A percentile compares a stretch with the other conserved stretches of the same genome.
These are phyloP conservation scores for Pteromalus puparum DNA, from an alignment of 1,140 invertebrate genomes.

Conservation along the genomic window DNA sequence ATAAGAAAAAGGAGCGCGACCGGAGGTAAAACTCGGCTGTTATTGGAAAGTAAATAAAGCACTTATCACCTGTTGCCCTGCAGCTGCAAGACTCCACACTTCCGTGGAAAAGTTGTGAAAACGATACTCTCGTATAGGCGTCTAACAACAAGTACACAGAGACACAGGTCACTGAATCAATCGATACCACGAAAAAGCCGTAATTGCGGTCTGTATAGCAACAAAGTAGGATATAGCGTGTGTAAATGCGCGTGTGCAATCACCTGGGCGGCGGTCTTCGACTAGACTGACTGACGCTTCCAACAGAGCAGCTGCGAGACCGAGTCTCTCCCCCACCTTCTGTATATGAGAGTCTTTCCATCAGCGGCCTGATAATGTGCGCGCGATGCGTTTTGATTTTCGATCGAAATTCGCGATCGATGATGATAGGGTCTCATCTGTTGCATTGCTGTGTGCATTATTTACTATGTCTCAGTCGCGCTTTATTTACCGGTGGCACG, in stretches of 20 bases:
- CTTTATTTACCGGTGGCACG: no score
- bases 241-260: background rate
- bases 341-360: background rate
- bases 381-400: background rate
- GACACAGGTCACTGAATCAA: background rate
- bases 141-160: background rate
- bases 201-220: background rate
- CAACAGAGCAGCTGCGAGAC: background rate
- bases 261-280: constrained; percentile 13
- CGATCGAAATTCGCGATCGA: constrained; percentile 34
- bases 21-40: no score
- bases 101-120: no score
- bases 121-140: no score
- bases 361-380: background rate
- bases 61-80: background rate
- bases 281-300: constrained; percentile 19
- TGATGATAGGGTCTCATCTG: constrained; percentile 27
- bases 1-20: no score
- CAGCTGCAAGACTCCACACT: background rate
- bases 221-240: no score
- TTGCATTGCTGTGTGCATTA: constrained; percentile 8
- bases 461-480: background rate
- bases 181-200: background rate
- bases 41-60: background rate
- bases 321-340: background rate